Evolutionary conservation across 2,888 invertebrate species (phyloP).

Genomic region (Dasysyrphus tricinctus): DNA sequence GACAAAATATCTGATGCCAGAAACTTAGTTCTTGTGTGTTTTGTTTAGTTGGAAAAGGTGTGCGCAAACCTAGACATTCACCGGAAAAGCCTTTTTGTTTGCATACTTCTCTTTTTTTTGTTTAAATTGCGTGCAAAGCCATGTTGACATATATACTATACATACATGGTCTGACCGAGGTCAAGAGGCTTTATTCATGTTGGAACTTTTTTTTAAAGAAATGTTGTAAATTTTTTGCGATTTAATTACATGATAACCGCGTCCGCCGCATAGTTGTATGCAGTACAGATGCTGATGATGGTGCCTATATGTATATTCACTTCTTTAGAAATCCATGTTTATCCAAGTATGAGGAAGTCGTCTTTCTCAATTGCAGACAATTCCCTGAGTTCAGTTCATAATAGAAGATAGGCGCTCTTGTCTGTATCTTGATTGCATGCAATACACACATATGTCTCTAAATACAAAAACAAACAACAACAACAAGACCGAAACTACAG

Average conservation of each 20-base stretch:
- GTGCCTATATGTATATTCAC: background rate
- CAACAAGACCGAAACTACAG: conserved; percentile 32
- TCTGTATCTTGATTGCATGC: conserved; percentile 61
- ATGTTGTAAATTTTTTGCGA: conserved; percentile 33
- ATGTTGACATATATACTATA: background rate
- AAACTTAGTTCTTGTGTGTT: background rate
- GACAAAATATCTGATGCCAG: conserved; percentile 12
- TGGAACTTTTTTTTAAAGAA: background rate
- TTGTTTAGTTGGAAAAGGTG: conserved; percentile 14
- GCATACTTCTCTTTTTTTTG: background rate
- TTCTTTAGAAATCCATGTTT: conserved; percentile 29
- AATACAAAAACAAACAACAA: background rate
- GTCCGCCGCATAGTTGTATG: background rate
- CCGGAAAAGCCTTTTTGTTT: conserved; percentile 8
- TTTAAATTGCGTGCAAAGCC: conserved; percentile 20
- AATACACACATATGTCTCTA: conserved; percentile 10
- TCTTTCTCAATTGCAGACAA: conserved; percentile 35
- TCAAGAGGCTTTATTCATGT: conserved; percentile 51
- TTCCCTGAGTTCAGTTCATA: conserved; percentile 27
- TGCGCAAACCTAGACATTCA: conserved; percentile 42
- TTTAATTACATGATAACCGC: conserved; percentile 66
- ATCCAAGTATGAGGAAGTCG: conserved; percentile 51
- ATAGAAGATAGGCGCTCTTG: conserved; percentile 12
- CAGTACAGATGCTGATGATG: background rate
- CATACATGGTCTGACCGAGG: conserved; percentile 29